Base-by-base conservation (phyloP, 1,140 invertebrate species). In the Drosophila miranda region DNA sequence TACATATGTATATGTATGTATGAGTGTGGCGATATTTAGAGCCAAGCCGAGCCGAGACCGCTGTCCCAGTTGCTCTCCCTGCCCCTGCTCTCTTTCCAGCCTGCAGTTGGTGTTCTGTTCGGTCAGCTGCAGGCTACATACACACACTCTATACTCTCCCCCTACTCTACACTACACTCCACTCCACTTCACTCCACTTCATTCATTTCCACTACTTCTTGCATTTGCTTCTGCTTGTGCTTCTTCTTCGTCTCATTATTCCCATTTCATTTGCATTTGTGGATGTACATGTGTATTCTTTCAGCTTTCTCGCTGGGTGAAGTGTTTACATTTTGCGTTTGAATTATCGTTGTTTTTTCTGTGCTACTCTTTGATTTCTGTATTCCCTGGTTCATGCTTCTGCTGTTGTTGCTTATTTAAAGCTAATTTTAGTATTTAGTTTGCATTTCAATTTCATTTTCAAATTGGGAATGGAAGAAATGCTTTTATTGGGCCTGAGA, bases 341-440 rank as follows among this genome's bases (percentile, higher is more conserved):
- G 77, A 87, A 86, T 86, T 86, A 86, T 86, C 69, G 69, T 69
- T 74, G 68, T 62, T 78, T 78, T 68, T 50, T 71, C 61, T 78
- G 58, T 78, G 68, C 56, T 70, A 62, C 73, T 68, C 73, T 74
- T 84, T 76, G 77, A 68, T 80, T 86, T 78, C 23, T 76, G 44
- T 75, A 66, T 74, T 74, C 64, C 66, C 71, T 63, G 34, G 3
- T 38, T 38, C 3, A 11, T 75, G 60, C 61, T 64, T 54, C 38
- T 78, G 54, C 57, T 78, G 57, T 60, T 67, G 50, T 41, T 62
- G 41, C 62, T 63, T 19, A 19, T 81, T 80, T 74, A 63, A 87
- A 87, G 82, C 81, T 86, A 86, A 87, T 87, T 86, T 87, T 86
- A 86, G 82, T 75, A 79, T 83, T 75, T 83, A 71, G 75, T 84